Percentiles rank a stretch among this genome's conserved stretches.
phyloP scores from a whole-genome alignment of 2,797 vertebrate species.

The Vespertilio murinus region DNA sequence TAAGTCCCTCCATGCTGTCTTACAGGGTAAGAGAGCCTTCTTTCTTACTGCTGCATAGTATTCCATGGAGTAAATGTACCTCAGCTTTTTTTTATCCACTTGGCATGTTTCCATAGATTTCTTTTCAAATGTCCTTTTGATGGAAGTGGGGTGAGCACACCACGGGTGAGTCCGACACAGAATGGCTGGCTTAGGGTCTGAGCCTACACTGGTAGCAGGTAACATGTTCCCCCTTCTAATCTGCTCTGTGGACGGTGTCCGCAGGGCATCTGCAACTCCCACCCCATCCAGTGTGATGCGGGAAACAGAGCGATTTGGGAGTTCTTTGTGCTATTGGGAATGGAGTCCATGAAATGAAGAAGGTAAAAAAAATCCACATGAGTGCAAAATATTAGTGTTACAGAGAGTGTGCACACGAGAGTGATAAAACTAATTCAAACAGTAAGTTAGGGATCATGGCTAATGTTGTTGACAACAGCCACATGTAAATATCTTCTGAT shows the following conservation, averaged over 20 bases:
- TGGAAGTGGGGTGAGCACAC: neutral
- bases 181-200: rapidly evolving
- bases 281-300: neutral
- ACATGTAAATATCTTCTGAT: neutral
- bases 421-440: neutral
- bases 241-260: neutral
- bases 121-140: neutral
- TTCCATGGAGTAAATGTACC: no score
- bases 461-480: neutral
- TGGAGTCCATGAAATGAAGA: neutral
- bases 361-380: neutral
- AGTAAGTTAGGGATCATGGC: neutral
- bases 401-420: rapidly evolving
- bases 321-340: neutral
- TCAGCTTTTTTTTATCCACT: no score
- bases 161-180: neutral
- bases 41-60: no score
- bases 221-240: rapidly evolving
- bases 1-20: no score
- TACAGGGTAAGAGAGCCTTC: no score
- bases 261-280: rapidly evolving
- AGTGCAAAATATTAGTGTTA: neutral
- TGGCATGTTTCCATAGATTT: neutral
- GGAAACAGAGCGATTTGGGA: neutral
- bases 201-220: rapidly evolving